Base-by-base conservation (phyloP, 2,113 vertebrate genomes). In the Tachysurus fulvidraco region DNA sequence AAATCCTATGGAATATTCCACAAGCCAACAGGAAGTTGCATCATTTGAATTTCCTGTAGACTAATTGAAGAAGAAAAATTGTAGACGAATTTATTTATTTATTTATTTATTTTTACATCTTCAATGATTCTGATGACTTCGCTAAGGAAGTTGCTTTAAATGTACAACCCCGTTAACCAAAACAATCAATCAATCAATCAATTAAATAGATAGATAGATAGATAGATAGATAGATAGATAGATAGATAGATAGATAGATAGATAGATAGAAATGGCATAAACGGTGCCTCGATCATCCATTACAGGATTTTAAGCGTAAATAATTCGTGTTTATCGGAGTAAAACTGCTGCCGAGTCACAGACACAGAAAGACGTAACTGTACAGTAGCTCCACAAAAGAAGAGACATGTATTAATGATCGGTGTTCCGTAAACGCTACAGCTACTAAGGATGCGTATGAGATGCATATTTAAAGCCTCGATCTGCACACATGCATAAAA, bases 401-500 rank as follows among this genome's bases (percentile, higher is more conserved):
- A 71, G 67, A 71, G 67, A 41, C 67, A 5, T 12, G 4, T 4
- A 44, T 73, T 73, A 73, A 73, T 44, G 44, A 73, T 44, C 36
- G 23, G 9, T 73, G 69, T 44, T 12, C 9, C 21, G 21, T 73
- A 44, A 73, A 73, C 69, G 44, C 17, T 44, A 73, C 67, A 71
- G 67, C 69, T 44, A 21, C 17, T 41, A 44, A 41, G 44, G 69
- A 1, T 73, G 41, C 9, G 41, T 21, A 46, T 21, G 36, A 76
- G 54, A 55, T 76, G 54, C 36, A 57, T 71, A 73, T 84, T 36
- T 44, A 73, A 73, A 50, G 41, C 59, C 25, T 46, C 41, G 19
- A 16, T 50, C 57, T 84, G 55, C 25, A 55, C 83, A 62, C 83
- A 62, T 76, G 83, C 71, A 76, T 25, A 62, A 41, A 69, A 8